Conservation (phyloP, 2,113 vertebrate species). For the Vanacampus margaritifer region DNA sequence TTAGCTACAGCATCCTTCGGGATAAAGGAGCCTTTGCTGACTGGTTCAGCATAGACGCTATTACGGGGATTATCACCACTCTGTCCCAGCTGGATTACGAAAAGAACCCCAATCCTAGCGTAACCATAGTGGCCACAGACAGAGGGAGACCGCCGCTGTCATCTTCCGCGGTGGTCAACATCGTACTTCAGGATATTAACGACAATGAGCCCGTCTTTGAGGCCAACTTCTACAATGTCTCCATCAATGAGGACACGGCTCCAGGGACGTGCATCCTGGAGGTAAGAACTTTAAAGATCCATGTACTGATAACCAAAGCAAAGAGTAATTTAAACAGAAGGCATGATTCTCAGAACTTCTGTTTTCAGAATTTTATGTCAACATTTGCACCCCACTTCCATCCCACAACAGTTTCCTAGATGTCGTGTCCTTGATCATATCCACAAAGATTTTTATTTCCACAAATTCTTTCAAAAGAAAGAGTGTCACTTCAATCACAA, state of each 20-base stretch:
- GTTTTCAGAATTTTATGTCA: no score
- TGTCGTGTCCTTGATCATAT: no score
- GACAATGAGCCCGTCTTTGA: conserved; percentile 92
- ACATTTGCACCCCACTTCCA: no score
- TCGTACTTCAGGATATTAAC: conserved; percentile 91
- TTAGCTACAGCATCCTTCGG: conserved; percentile 84
- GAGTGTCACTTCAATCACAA: conserved; percentile 57
- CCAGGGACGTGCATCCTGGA: conserved; percentile 91
- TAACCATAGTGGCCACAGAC: conserved; percentile 89
- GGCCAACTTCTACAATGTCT: conserved; percentile 88
- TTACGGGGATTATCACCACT: conserved; percentile 91
- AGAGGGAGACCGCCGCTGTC: conserved; percentile 81
- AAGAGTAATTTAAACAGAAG: not conserved
- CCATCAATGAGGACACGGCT: conserved; percentile 85
- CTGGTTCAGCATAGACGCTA: conserved; percentile 90
- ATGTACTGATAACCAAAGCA: not conserved
- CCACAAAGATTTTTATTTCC: conserved; percentile 28
- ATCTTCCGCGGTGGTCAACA: conserved; percentile 84
- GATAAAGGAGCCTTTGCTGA: conserved; percentile 69
- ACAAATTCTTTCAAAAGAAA: conserved; percentile 62
- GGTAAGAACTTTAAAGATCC: conserved; percentile 69
- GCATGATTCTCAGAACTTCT: not conserved
- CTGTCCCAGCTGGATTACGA: conserved; percentile 90
- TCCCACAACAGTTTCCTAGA: no score
- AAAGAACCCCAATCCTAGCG: conserved; percentile 80